Conservation (phyloP, 1,140 invertebrate genomes). For the Tachypleus tridentatus region DNA sequence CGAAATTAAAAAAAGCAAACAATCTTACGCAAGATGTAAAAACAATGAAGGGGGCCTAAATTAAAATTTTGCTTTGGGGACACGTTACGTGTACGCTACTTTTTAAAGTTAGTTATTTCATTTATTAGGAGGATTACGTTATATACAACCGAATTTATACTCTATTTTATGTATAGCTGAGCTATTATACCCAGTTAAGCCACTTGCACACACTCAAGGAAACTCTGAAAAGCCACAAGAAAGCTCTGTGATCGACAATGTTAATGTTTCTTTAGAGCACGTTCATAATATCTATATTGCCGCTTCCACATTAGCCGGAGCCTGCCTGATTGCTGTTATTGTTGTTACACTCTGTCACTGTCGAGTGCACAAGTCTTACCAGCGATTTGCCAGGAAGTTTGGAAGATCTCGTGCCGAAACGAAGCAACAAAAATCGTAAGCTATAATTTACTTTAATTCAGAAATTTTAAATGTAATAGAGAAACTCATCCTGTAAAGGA, state of each 20-base stretch:
- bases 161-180: neutral
- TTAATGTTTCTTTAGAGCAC: slow-evolving; percentile 34
- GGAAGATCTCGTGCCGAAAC: slow-evolving; percentile 17
- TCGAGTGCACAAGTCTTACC: slow-evolving; percentile 53
- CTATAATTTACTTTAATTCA: too few relatives aligned
- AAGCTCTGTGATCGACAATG: too few relatives aligned
- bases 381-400: slow-evolving; percentile 31
- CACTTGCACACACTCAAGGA: slow-evolving; percentile 15
- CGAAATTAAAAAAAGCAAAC: neutral
- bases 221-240: neutral
- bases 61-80: too few relatives aligned
- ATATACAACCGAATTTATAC: neutral
- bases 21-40: neutral
- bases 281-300: slow-evolving; percentile 59
- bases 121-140: neutral
- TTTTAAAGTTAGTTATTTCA: neutral
- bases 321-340: slow-evolving; percentile 51
- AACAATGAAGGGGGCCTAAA: too few relatives aligned
- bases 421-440: slow-evolving; percentile 22
- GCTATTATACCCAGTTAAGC: slow-evolving; percentile 11
- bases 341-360: slow-evolving; percentile 56
- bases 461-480: too few relatives aligned
- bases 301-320: slow-evolving; percentile 52
- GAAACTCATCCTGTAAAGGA: too few relatives aligned
- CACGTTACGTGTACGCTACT: too few relatives aligned